phyloP scores from a whole-genome alignment of 2,113 vertebrate genomes.

The Zootoca vivipara region DNA sequence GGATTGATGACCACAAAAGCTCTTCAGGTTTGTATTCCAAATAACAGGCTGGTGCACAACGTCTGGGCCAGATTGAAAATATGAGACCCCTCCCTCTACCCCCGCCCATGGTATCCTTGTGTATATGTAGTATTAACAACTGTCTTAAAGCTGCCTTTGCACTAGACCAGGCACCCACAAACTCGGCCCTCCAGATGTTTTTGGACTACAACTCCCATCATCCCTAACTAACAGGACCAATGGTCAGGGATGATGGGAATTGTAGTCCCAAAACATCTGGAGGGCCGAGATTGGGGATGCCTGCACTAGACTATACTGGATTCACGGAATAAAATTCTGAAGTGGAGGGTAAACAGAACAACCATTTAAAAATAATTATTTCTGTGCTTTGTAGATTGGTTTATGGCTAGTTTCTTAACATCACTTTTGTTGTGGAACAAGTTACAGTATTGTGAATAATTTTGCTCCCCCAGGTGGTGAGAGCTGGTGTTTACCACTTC shows the following conservation, averaged over 20 bases:
- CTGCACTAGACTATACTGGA: not conserved
- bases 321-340: not conserved
- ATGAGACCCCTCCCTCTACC: not conserved
- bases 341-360: not conserved
- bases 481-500: not conserved
- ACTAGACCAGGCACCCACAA: too few species aligned
- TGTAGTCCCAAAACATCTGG: too few species aligned
- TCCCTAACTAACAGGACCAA: too few species aligned
- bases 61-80: not conserved
- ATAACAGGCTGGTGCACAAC: not conserved
- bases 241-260: too few species aligned
- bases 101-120: not conserved
- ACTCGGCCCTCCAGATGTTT: too few species aligned
- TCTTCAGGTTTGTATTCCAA: conserved; percentile 77
- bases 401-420: not conserved
- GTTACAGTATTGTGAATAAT: not conserved
- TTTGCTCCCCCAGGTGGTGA: not conserved
- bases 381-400: not conserved
- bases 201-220: too few species aligned
- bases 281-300: too few species aligned
- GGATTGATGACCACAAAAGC: conserved; percentile 83
- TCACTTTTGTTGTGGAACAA: not conserved
- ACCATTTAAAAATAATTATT: not conserved
- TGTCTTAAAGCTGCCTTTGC: not conserved
- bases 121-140: not conserved